Percentiles rank a stretch among this genome's conserved stretches.
phyloP scores from a whole-genome alignment of 1,140 invertebrate genomes.

The Condylostylus longicornis region DNA sequence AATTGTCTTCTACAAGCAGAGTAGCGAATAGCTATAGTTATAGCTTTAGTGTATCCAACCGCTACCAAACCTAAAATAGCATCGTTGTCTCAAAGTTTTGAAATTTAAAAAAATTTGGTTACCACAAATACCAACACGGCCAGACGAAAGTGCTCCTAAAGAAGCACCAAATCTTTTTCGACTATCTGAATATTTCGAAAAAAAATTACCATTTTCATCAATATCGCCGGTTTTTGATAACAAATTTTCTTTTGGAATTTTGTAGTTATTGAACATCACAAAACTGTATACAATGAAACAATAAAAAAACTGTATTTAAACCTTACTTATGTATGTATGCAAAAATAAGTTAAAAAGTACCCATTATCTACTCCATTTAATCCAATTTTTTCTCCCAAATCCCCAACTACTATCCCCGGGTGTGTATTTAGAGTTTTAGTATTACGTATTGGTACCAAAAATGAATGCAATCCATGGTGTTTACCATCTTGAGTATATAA shows the following conservation, averaged over 20 bases:
- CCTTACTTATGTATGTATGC: no score
- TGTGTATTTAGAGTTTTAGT: conserved; percentile 49
- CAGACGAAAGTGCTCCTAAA: conserved; percentile 69
- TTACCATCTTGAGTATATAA: conserved; percentile 57
- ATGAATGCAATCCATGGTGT: conserved; percentile 65
- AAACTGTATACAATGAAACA: conserved; percentile 36
- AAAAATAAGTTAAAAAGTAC: conserved; percentile 25
- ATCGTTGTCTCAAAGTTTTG: not conserved
- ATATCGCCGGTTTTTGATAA: conserved; percentile 80
- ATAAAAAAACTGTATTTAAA: not conserved
- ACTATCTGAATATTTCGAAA: conserved; percentile 53
- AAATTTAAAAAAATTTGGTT: not conserved
- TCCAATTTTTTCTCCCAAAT: conserved; percentile 70
- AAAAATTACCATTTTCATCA: conserved; percentile 64
- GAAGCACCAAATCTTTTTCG: conserved; percentile 65
- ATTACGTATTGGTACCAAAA: conserved; percentile 65
- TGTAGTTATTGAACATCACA: conserved; percentile 71
- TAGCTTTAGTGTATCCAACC: conserved; percentile 36
- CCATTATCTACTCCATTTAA: conserved; percentile 75
- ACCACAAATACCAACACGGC: conserved; percentile 49
- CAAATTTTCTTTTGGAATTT: conserved; percentile 58
- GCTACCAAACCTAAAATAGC: conserved; percentile 12
- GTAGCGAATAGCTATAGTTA: conserved; percentile 69
- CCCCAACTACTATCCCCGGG: conserved; percentile 61
- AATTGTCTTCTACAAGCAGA: conserved; percentile 69